Base-by-base conservation (phyloP, 1,140 invertebrate genomes). In the Zophobas morio region DNA sequence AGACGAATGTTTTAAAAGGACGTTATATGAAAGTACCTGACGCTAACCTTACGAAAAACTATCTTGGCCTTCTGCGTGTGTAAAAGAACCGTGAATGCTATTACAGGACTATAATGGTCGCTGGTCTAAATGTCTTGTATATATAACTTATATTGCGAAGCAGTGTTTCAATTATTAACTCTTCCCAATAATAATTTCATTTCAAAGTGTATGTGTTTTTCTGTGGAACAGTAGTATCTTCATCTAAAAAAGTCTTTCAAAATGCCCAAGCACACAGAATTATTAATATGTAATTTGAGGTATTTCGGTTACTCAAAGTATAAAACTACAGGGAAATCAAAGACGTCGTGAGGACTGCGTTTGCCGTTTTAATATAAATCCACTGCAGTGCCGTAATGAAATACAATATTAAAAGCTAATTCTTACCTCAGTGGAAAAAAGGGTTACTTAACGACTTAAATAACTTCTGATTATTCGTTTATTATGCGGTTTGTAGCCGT, bases 251-350 rank as follows among this genome's bases (percentile, higher is more conserved):
- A 60, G 35, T 60, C 36, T 36, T 8, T 35, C 37, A 66, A 66
- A 66, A 42, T 39, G 20, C 37, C 6, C 40, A 66, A 66, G 35
- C 33, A 8, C 4, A n/a, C 6, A 37, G 60, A 66, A 66, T 66
- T 66, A 66, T 66, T 66, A 66, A 66, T 66, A 39, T 66, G 60
- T 42, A 66, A 66, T 66, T 66, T 66, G 33, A 66, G 60, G 42
- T 66, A 66, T 66, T 66, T 66, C 60, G 37, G 60, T 66, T 66
- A 66, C 39, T 32, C 42, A 6, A 66, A 66, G 60, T 33, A 66
- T 66, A 42, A 66, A 66, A 66, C 60, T 66, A 66, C 60, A 66
- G 60, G 60, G 60, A 66, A 66, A 66, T 66, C 60, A 66, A 66
- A 66, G 60, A 66, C 60, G 60, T 66, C 39, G n/a, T 66, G 60